These are phyloP conservation scores for Limenitis camilla DNA, from an alignment of 2,888 invertebrate species.

Conservation along the genomic window DNA sequence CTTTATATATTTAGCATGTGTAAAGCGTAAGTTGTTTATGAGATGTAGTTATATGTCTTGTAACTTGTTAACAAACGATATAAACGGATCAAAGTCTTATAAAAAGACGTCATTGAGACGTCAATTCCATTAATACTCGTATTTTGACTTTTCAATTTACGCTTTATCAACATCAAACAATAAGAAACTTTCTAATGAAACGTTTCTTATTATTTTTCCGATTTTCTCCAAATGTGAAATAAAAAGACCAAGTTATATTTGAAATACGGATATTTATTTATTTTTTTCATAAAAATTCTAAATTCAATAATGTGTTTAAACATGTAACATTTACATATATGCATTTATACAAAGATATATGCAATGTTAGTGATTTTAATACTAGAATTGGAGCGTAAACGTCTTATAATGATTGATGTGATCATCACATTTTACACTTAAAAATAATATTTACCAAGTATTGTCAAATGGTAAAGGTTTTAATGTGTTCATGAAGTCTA, in stretches of 20 bases:
- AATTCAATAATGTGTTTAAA: constrained; percentile 76
- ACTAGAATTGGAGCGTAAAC: constrained; percentile 72
- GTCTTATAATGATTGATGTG: constrained; percentile 54
- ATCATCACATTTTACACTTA: constrained; percentile 68
- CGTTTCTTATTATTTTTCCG: not conserved
- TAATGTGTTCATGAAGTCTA: constrained; percentile 31
- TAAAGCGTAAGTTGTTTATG: no score
- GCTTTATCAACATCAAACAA: no score
- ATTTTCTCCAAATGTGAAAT: constrained; percentile 36
- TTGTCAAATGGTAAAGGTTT: constrained; percentile 66
- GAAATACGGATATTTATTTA: constrained; percentile 76
- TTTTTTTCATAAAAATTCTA: constrained; percentile 76
- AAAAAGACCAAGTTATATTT: constrained; percentile 62
- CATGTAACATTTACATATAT: constrained; percentile 76
- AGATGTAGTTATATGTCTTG: no score
- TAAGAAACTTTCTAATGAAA: not conserved
- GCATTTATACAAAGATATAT: constrained; percentile 76
- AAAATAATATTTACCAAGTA: constrained; percentile 72
- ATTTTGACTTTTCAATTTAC: no score
- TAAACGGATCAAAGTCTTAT: no score
- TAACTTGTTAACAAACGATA: no score
- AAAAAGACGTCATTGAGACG: not conserved
- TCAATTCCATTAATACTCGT: not conserved
- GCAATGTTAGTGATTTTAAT: constrained; percentile 72
- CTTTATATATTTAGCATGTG: no score